phyloP scores from a whole-genome alignment of 2,797 vertebrate species.

The Ctenopoma kingsleyae region DNA sequence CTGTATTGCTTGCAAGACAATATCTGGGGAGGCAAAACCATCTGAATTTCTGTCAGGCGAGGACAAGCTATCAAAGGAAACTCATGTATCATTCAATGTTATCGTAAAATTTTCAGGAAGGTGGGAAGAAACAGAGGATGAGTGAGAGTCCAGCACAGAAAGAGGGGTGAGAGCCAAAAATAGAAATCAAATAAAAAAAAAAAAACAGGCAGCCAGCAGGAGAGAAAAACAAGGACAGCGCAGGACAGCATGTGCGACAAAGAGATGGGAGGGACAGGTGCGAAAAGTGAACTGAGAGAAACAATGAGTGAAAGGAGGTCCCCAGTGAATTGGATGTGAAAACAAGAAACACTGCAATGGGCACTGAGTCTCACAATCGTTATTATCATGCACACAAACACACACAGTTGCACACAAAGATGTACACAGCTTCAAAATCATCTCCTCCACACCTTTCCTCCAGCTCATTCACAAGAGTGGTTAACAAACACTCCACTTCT shows the following conservation, averaged over 20 bases:
- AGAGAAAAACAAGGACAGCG: slow-evolving; percentile 36
- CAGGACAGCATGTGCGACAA: slow-evolving; percentile 52
- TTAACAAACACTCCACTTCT: slow-evolving; percentile 38
- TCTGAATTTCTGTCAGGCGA: slow-evolving; percentile 59
- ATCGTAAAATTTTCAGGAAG: slow-evolving; percentile 73
- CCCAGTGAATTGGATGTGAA: slow-evolving; percentile 57
- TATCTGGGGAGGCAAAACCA: slow-evolving; percentile 51
- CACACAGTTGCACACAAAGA: slow-evolving; percentile 22
- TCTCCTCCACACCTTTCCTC: slow-evolving; percentile 35
- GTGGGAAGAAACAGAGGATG: slow-evolving; percentile 60
- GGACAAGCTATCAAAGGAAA: slow-evolving; percentile 73
- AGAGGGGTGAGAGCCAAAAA: slow-evolving; percentile 59
- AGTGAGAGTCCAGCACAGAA: slow-evolving; percentile 46
- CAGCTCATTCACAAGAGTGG: slow-evolving; percentile 55
- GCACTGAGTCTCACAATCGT: slow-evolving; percentile 26
- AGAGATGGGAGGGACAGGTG: slow-evolving; percentile 67
- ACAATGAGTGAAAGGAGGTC: slow-evolving; percentile 72
- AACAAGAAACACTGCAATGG: slow-evolving; percentile 56
- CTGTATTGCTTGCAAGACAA: slow-evolving; percentile 44
- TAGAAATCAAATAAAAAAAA: slow-evolving; percentile 60
- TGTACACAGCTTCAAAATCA: slow-evolving; percentile 35
- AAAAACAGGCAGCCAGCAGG: slow-evolving; percentile 32
- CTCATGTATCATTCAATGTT: slow-evolving; percentile 80
- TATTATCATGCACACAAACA: slow-evolving; percentile 24
- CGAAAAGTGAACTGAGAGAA: slow-evolving; percentile 66